Percentiles rank a stretch among this genome's conserved stretches.
Evolutionary conservation across 2,797 vertebrate species (phyloP).

Genomic region (Lutjanus campechanus): DNA sequence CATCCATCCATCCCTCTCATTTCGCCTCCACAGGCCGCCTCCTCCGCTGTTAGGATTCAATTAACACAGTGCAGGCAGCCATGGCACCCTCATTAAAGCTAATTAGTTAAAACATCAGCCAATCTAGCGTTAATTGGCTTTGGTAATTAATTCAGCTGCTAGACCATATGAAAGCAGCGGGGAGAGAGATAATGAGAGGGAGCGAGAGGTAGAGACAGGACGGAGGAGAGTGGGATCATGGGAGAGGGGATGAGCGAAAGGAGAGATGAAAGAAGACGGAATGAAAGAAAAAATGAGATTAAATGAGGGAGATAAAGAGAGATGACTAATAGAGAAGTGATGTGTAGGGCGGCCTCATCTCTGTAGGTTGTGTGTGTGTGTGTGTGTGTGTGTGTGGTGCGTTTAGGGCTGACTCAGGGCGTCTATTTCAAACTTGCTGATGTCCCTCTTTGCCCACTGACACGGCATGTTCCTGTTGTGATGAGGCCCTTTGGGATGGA

Average conservation of each 20-base stretch:
- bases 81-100: conserved; percentile 97
- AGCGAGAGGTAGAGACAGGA: conserved; percentile 23
- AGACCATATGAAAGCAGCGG: conserved; percentile 88
- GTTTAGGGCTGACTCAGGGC: conserved; percentile 57
- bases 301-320: conserved; percentile 38
- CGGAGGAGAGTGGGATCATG: conserved; percentile 33
- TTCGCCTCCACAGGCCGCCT: conserved; percentile 82
- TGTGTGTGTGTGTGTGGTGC: conserved; percentile 8
- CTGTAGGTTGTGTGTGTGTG: background rate
- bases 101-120: conserved; percentile 99
- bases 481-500: conserved; percentile 66
- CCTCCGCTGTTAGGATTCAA: conserved; percentile 93
- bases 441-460: conserved; percentile 63
- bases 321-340: conserved; percentile 9
- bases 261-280: background rate
- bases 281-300: conserved; percentile 2
- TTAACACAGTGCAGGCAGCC: conserved; percentile 95
- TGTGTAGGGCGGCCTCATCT: conserved; percentile 1
- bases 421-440: conserved; percentile 71
- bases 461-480: conserved; percentile 44
- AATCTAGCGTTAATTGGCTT: conserved; percentile 99
- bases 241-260: conserved; percentile 17
- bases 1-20: conserved; percentile 78
- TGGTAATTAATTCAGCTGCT: conserved; percentile 99
- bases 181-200: conserved; percentile 80